Evolutionary conservation across 2,888 invertebrate species (phyloP), one percentile per base, ranked within the genome.

Genomic region (Euzetes globulus): DNA sequence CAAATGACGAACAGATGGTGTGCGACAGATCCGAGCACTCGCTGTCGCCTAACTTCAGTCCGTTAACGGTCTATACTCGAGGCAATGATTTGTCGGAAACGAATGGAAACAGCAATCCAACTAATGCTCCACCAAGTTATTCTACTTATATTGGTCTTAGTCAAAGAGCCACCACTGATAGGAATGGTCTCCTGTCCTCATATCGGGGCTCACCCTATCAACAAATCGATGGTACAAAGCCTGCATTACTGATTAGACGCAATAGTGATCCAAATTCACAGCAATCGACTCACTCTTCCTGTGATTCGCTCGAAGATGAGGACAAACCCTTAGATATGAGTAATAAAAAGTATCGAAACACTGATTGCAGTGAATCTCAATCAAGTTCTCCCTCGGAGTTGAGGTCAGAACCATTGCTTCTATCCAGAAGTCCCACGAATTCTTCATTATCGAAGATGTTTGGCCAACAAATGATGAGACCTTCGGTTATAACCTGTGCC

Each of bases 401-500:
- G 77, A 82, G 29, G 50, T 72, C 72, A 41, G 72, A 71, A 1
- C 15, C 50, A 52, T 13, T 33, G 13, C 13, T 55, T 55, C 2
- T 60, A 1, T 41, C 72, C 0, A 41, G 22, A 29, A 37, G 55
- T 58, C 55, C 72, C 1, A 45, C 73, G 17, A 50, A 63, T 68
- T n/a, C 52, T 27, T 70, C 47, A 5, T 22, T 70, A 15, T 15
- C 73, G n/a, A 4, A 68, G n/a, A 22, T 55, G 25, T 55, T 71
- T 19, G 45, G 65, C 9, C 68, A 72, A 15, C 78, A 78, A 71
- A 78, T 79, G 70, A 72, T 77, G 29, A 75, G 87, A 71, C 88
- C 89, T 45, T 87, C 89, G 27, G 89, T 89, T 78, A 89, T 89
- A 79, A 87, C 87, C 9, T 84, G 88, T 83, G 84, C 85, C 52